Evolutionary conservation across 2,888 invertebrate genomes (phyloP).

Genomic region (Gandaritis pyraliata): DNA sequence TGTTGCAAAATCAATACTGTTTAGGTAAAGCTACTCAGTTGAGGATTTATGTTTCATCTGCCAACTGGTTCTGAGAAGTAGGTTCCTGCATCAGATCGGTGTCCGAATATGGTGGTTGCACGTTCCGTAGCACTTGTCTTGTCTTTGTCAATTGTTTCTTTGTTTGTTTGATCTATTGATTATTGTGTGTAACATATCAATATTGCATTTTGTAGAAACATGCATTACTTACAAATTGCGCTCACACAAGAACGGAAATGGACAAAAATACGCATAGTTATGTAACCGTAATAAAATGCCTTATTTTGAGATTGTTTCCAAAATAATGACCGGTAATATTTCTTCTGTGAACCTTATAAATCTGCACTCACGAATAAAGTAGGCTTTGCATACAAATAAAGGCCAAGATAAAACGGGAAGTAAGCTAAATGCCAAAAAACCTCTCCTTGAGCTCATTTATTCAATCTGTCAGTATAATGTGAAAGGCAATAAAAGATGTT

Average conservation of each 20-base stretch:
- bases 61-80: constrained; percentile 44
- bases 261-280: neutral
- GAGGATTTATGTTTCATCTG: constrained; percentile 36
- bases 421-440: constrained; percentile 30
- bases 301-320: neutral
- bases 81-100: constrained; percentile 29
- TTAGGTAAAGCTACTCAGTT: constrained; percentile 47
- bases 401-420: constrained; percentile 26
- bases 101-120: constrained; percentile 35
- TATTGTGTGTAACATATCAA: constrained; percentile 8
- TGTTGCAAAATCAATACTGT: constrained; percentile 18
- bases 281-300: neutral
- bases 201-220: constrained; percentile 1
- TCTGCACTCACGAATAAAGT: constrained; percentile 4
- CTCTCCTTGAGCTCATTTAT: constrained; percentile 29
- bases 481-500: constrained; percentile 36
- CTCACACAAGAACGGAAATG: neutral
- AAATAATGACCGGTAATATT: constrained; percentile 16
- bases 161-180: constrained; percentile 22
- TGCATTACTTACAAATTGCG: neutral
- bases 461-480: constrained; percentile 25
- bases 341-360: constrained; percentile 20
- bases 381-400: constrained; percentile 24
- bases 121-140: neutral
- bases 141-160: constrained; percentile 20